These are phyloP conservation scores for Trichacis sp. DNA, from an alignment of 2,888 invertebrate genomes.

Conservation along the genomic window DNA sequence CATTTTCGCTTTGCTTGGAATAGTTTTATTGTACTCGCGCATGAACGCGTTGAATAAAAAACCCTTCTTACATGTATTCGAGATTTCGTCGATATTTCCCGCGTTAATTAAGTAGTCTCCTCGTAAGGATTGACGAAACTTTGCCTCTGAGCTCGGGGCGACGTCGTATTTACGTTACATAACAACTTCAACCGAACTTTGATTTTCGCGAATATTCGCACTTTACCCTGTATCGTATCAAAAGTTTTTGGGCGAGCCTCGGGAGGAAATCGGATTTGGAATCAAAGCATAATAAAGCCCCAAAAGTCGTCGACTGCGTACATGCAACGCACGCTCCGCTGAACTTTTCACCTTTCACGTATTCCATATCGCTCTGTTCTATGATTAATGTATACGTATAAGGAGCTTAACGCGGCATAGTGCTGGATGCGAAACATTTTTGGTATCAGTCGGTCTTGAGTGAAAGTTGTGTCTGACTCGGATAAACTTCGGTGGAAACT, in stretches of 20 bases:
- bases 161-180: not conserved
- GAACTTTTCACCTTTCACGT: not conserved
- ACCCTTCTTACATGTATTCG: not conserved
- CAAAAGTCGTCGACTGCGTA: not conserved
- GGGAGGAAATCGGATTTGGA: conserved; percentile 30
- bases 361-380: no score
- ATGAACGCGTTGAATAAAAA: conserved; percentile 10
- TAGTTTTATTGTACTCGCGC: conserved; percentile 10
- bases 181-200: conserved; percentile 17
- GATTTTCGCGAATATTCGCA: conserved; percentile 14
- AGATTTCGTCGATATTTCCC: not conserved
- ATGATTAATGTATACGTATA: no score
- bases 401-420: no score
- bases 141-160: not conserved
- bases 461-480: no score
- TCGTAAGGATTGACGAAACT: not conserved
- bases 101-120: not conserved
- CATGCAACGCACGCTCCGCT: not conserved
- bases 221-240: conserved; percentile 7
- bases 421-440: no score
- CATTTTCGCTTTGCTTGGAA: not conserved
- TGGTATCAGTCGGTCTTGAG: no score
- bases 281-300: conserved; percentile 13
- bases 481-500: no score
- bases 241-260: conserved; percentile 11